phyloP scores from a whole-genome alignment of 92 coral and sea anemone genomes.

The Nematostella vectensis region DNA sequence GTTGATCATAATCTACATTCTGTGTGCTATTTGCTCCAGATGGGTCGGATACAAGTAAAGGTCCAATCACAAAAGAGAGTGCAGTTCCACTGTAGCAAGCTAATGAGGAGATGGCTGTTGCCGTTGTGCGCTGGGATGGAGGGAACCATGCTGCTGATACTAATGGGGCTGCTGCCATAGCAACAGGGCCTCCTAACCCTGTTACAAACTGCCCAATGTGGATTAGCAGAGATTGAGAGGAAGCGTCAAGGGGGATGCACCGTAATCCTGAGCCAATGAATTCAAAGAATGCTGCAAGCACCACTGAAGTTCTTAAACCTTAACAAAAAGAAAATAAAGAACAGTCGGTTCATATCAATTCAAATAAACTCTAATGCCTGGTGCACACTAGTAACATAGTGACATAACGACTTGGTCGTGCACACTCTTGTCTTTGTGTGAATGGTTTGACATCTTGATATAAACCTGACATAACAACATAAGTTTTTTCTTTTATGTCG shows the following conservation, averaged over 20 bases:
- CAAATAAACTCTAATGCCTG: neutral
- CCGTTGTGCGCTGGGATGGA: constrained; percentile 90
- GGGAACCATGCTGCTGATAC: constrained; percentile 99
- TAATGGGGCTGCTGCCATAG: constrained; percentile 95
- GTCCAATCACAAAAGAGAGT: constrained; percentile 74
- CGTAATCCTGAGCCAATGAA: constrained; percentile 82
- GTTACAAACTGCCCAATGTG: constrained; percentile 87
- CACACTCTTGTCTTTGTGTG: too few species aligned
- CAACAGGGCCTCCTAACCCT: constrained; percentile 94
- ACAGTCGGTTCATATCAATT: neutral
- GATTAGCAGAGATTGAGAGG: constrained; percentile 34
- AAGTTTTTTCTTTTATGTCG: too few species aligned
- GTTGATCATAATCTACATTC: constrained; percentile 14
- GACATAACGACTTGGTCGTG: too few species aligned
- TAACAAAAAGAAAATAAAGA: constrained; percentile 6
- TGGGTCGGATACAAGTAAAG: constrained; percentile 70
- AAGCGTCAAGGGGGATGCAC: constrained; percentile 45
- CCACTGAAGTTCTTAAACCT: constrained; percentile 80
- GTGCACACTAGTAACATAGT: too few species aligned
- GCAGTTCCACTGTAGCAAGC: constrained; percentile 95
- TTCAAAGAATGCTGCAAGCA: constrained; percentile 69
- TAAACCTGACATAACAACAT: too few species aligned
- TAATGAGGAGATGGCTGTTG: constrained; percentile 83
- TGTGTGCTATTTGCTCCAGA: constrained; percentile 2
- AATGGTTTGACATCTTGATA: too few species aligned